A percentile compares a stretch with the other conserved stretches of the same genome.
These are phyloP conservation scores for Lepeophtheirus nordmannii DNA, from an alignment of 2,888 invertebrate genomes.

Conservation along the genomic window DNA sequence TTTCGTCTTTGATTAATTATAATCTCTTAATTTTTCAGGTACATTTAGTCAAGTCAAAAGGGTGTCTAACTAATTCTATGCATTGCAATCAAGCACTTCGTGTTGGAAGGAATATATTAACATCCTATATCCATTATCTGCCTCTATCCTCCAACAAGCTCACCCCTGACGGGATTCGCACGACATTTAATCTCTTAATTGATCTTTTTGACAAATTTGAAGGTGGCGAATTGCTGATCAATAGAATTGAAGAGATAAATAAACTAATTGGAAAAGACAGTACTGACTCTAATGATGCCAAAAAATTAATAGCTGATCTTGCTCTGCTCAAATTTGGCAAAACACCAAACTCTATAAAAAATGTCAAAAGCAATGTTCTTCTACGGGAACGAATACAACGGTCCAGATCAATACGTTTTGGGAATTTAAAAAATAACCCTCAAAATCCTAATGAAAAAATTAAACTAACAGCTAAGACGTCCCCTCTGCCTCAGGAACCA, in stretches of 20 bases:
- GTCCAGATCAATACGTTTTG: neutral
- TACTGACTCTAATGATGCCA: neutral
- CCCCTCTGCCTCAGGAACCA: neutral
- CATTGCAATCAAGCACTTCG: neutral
- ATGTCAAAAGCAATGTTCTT: neutral
- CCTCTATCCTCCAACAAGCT: neutral
- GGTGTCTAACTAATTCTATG: neutral
- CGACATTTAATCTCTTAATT: neutral
- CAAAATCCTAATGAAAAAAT: neutral
- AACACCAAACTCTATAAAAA: neutral
- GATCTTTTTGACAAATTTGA: neutral
- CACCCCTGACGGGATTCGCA: neutral
- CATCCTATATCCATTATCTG: neutral
- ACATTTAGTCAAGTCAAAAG: neutral
- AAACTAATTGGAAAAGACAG: neutral
- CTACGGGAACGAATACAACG: neutral
- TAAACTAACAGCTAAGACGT: neutral
- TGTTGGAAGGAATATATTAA: neutral
- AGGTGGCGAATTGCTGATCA: neutral
- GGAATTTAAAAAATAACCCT: neutral
- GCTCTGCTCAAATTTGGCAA: neutral
- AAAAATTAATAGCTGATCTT: conserved; percentile 2
- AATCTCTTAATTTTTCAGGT: neutral
- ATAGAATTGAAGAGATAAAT: neutral
- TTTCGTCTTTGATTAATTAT: neutral